Percentiles rank a stretch among this genome's conserved stretches.
Conservation (phyloP, 2,888 invertebrate species). For the Athalia circularis region DNA sequence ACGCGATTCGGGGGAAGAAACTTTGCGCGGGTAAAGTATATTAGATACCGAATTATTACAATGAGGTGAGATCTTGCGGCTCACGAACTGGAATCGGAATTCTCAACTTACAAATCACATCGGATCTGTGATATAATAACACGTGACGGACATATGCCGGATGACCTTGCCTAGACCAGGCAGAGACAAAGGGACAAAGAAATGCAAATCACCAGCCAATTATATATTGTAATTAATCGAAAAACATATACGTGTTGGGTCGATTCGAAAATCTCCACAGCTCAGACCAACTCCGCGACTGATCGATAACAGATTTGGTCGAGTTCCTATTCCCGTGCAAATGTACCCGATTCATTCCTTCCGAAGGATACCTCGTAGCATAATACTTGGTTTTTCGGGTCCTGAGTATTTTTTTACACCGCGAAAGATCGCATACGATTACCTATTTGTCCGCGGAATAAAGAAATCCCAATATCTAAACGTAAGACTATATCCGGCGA, state of each 20-base stretch:
- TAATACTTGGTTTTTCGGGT: too few relatives aligned
- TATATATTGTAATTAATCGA: conserved; percentile 24
- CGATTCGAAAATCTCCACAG: neutral
- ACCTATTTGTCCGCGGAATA: too few relatives aligned
- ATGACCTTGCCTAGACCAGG: conserved; percentile 64
- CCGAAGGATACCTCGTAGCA: too few relatives aligned
- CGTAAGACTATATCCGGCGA: neutral
- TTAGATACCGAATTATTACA: neutral
- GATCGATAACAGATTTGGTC: neutral
- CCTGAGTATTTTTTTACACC: too few relatives aligned
- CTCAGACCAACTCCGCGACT: neutral
- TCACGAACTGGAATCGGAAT: neutral
- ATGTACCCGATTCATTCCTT: too few relatives aligned
- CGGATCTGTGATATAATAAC: conserved; percentile 66
- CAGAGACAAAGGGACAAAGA: conserved; percentile 55
- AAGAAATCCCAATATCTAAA: too few relatives aligned
- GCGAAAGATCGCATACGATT: too few relatives aligned
- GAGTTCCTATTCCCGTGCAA: neutral
- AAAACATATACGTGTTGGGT: neutral
- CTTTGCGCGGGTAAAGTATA: too few relatives aligned
- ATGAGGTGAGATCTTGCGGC: conserved; percentile 12
- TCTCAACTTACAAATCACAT: conserved; percentile 33
- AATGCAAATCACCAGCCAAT: conserved; percentile 49
- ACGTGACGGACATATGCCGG: conserved; percentile 65
- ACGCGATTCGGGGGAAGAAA: too few relatives aligned